Evolutionary conservation across 2,113 vertebrate genomes (phyloP).

Genomic region (Seriola aureovittata): DNA sequence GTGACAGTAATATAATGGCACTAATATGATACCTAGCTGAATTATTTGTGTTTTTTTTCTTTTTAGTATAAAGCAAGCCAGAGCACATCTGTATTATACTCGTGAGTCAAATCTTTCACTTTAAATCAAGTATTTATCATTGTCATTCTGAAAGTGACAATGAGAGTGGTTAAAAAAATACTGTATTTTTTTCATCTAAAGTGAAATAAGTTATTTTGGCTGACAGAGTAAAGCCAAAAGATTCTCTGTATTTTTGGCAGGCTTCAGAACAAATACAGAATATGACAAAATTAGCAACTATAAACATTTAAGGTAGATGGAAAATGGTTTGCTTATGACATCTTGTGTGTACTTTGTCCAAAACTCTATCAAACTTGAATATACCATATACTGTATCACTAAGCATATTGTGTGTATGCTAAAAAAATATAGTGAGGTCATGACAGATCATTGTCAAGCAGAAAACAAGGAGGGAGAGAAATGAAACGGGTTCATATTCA

Average conservation of each 20-base stretch:
- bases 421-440: constrained; percentile 46
- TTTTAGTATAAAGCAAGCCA: not conserved
- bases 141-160: not conserved
- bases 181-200: not conserved
- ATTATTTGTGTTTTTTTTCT: not conserved
- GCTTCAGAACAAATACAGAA: constrained; percentile 16
- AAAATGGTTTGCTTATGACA: constrained; percentile 31
- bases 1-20: constrained; percentile 3
- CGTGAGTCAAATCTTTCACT: not conserved
- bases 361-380: constrained; percentile 45
- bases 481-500: not conserved
- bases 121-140: not conserved
- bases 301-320: constrained; percentile 8
- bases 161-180: not conserved
- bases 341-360: constrained; percentile 17
- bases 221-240: not conserved
- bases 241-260: constrained; percentile 17
- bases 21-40: not conserved
- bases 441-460: constrained; percentile 15
- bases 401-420: constrained; percentile 17
- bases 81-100: not conserved
- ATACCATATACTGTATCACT: constrained; percentile 11
- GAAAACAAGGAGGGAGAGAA: constrained; percentile 21
- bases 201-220: constrained; percentile 5
- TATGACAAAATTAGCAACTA: constrained; percentile 17